Conservation (phyloP, 2,888 invertebrate species). For the Drosophila cognata region DNA sequence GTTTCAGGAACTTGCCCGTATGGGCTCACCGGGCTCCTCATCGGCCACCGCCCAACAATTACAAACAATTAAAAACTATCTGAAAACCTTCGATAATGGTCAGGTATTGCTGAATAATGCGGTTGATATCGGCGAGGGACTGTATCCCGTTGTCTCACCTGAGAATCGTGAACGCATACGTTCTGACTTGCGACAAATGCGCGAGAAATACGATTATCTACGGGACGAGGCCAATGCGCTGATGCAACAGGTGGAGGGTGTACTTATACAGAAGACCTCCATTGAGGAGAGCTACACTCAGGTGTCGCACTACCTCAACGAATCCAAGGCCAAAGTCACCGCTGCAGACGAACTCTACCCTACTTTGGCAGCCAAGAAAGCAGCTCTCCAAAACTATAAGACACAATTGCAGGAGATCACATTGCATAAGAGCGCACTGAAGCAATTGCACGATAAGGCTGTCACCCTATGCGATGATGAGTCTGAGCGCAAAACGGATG, state of each 20-base stretch:
- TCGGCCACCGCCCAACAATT: constrained; percentile 90
- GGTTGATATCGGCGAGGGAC: constrained; percentile 93
- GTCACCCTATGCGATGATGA: constrained; percentile 92
- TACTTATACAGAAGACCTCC: constrained; percentile 95
- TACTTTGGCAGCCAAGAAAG: constrained; percentile 94
- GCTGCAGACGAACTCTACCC: constrained; percentile 90
- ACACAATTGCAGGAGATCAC: constrained; percentile 93
- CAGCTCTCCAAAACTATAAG: constrained; percentile 92
- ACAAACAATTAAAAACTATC: constrained; percentile 88
- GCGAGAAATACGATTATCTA: constrained; percentile 93
- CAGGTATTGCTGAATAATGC: constrained; percentile 91
- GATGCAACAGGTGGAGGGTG: constrained; percentile 94
- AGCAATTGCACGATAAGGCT: constrained; percentile 93
- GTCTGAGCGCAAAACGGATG: constrained; percentile 90
- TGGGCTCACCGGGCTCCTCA: constrained; percentile 90
- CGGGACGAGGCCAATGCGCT: constrained; percentile 93
- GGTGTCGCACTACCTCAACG: constrained; percentile 94
- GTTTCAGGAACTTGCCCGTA: constrained; percentile 89
- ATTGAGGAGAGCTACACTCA: constrained; percentile 96
- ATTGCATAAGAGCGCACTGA: constrained; percentile 93
- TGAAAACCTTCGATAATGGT: constrained; percentile 90
- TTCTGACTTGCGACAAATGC: constrained; percentile 91
- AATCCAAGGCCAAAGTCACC: constrained; percentile 90
- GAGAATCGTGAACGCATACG: constrained; percentile 94
- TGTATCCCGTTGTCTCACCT: constrained; percentile 94